Conservation (phyloP, 2,888 invertebrate species). For the Scotopteryx bipunctaria region DNA sequence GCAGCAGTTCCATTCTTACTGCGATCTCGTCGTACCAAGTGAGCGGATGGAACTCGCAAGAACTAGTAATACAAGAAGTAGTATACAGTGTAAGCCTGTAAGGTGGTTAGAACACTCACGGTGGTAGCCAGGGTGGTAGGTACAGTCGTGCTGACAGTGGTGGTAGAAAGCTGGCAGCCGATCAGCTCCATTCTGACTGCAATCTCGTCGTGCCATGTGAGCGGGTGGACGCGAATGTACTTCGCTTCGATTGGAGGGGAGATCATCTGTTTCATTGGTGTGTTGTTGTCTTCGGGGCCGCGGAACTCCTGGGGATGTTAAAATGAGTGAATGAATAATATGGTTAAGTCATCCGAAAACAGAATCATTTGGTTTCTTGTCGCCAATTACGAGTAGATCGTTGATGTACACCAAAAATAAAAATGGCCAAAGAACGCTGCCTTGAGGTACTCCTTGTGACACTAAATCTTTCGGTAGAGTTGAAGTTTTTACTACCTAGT, state of each 20-base stretch:
- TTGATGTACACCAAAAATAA: too few species aligned
- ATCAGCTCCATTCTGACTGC: slow-evolving; percentile 88
- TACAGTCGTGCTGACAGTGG: slow-evolving; percentile 28
- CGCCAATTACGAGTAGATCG: too few species aligned
- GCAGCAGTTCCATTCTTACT: neutral
- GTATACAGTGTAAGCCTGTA: too few species aligned
- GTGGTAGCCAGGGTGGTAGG: slow-evolving; percentile 37
- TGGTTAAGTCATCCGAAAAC: too few species aligned
- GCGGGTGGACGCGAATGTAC: slow-evolving; percentile 87
- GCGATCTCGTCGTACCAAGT: neutral
- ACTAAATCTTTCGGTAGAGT: too few species aligned
- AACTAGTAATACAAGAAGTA: too few species aligned
- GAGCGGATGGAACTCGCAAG: too few species aligned
- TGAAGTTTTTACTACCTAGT: too few species aligned
- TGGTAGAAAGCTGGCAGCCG: slow-evolving; percentile 82
- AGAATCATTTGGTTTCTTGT: too few species aligned
- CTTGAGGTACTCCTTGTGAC: too few species aligned
- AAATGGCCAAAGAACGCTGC: too few species aligned
- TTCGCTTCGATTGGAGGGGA: slow-evolving; percentile 89
- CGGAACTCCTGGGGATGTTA: slow-evolving; percentile 85
- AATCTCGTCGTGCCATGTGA: slow-evolving; percentile 87
- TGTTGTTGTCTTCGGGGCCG: slow-evolving; percentile 86
- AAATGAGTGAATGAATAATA: too few species aligned
- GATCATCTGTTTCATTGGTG: slow-evolving; percentile 86
- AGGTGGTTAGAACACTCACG: slow-evolving; percentile 2